Conservation (phyloP, 1,140 invertebrate species). For the Aphidius gifuensis region DNA sequence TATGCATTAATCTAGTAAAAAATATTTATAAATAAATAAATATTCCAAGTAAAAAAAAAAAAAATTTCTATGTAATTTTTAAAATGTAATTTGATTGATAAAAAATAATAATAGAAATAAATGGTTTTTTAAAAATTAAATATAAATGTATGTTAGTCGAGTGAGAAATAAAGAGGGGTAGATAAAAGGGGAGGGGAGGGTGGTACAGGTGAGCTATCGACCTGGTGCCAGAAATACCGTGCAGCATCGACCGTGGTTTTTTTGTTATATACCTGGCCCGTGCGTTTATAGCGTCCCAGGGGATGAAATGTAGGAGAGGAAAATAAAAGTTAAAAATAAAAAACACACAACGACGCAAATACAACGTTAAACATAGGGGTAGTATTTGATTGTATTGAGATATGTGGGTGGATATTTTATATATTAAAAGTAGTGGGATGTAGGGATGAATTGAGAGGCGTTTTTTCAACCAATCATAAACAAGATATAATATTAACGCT, state of each 20-base stretch:
- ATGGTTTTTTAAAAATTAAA: too few species aligned
- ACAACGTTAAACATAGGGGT: neutral
- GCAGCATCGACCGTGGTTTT: conserved; percentile 51
- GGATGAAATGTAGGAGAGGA: conserved; percentile 5
- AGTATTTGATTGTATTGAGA: neutral
- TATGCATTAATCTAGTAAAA: too few species aligned
- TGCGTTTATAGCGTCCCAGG: conserved; percentile 15
- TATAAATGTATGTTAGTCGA: too few species aligned
- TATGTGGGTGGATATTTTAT: neutral
- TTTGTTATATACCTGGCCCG: conserved; percentile 44
- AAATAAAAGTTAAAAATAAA: neutral
- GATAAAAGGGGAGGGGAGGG: neutral
- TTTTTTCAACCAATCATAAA: conserved; percentile 13
- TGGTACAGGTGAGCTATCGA: conserved; percentile 52
- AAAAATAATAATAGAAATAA: too few species aligned
- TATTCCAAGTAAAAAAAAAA: too few species aligned
- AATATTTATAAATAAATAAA: too few species aligned
- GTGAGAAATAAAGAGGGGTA: too few species aligned
- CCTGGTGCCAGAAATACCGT: conserved; percentile 55
- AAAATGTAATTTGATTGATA: too few species aligned
- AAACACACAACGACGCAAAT: neutral
- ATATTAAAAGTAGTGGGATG: neutral
- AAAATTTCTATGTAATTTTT: too few species aligned
- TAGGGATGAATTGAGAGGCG: conserved; percentile 21
- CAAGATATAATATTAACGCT: neutral